phyloP scores from a whole-genome alignment of 64 coral and sea anemone species.

The Astreopora myriophthalma region DNA sequence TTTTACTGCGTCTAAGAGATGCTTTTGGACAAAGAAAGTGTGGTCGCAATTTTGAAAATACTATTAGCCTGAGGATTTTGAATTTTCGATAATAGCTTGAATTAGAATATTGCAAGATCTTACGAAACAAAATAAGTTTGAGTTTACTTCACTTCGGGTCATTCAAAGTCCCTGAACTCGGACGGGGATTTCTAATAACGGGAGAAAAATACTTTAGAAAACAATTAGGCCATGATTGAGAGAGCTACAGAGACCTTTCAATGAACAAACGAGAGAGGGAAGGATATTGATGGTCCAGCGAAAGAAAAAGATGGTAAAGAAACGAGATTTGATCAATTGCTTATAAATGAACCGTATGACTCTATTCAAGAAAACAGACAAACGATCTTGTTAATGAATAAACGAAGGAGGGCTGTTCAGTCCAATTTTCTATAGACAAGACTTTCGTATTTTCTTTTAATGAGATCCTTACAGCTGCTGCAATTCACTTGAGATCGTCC shows the following conservation, averaged over 20 bases:
- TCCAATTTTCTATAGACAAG: background rate
- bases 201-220: background rate
- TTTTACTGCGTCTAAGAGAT: too few relatives aligned
- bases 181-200: background rate
- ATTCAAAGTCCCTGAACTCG: background rate
- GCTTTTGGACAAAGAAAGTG: too few relatives aligned
- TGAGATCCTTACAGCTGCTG: slow-evolving; percentile 16
- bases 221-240: slow-evolving; percentile 21
- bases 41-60: too few relatives aligned
- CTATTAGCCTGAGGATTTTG: too few relatives aligned
- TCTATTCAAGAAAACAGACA: background rate
- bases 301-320: background rate
- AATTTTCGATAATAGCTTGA: background rate
- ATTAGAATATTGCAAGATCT: background rate
- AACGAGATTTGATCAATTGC: slow-evolving; percentile 5
- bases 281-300: background rate
- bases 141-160: background rate
- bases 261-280: slow-evolving; percentile 14
- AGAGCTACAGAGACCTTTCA: background rate
- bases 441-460: background rate
- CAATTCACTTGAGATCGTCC: slow-evolving; percentile 22
- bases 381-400: background rate
- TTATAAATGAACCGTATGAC: background rate
- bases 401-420: slow-evolving; percentile 14
- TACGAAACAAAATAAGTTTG: background rate